Evolutionary conservation across 2,888 invertebrate species (phyloP), one percentile per base, ranked within the genome.

Genomic region (Melieria omissa): DNA sequence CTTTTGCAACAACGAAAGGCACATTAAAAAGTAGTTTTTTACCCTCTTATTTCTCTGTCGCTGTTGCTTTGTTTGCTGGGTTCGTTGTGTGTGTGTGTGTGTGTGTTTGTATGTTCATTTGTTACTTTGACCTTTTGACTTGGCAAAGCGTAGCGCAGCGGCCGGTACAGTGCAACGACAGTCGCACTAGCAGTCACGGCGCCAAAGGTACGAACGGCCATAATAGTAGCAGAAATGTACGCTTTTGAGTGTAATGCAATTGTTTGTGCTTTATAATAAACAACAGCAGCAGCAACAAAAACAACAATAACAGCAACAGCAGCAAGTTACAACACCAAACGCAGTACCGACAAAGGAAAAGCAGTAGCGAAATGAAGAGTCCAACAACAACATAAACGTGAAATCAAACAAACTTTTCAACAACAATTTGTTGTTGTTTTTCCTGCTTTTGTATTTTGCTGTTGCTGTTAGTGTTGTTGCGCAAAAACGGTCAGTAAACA

Each of bases 121-220:
- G 58, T 10, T 63, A 61, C 73, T 73, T 74, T 75, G 76, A 75
- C 75, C 74, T 73, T 76, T 75, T 74, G 72, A 64, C 72, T 63
- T 73, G 54, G 14, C 8, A 54, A 41, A 4, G 58, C 54, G n/a
- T 7, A 16, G 57, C 4, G 41, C 16, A 57, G 57, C 57, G 9
- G 16, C 6, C 1, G 4, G 4, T 57, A 7, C 41, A 16, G 7
- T n/a, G 57, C 14, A 58, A n/a, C 58, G 65, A 52, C 1, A 66
- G 61, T 12, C 6, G 55, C 14, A 62, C 8, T 45, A 44, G 46
- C 29, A 29, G 29, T 29, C 29, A 29, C 29, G 29, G 29, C 29
- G 2, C 29, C 29, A 29, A 29, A 29, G 29, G 29, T 29, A 29
- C 29, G 29, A 29, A 29, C 29, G 29, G 29, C 29, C 29, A 29